Percentiles rank a stretch among this genome's conserved stretches.
These are phyloP conservation scores for Phalacrocorax brasilianus DNA, from an alignment of 2,113 vertebrate species.

Conservation along the genomic window DNA sequence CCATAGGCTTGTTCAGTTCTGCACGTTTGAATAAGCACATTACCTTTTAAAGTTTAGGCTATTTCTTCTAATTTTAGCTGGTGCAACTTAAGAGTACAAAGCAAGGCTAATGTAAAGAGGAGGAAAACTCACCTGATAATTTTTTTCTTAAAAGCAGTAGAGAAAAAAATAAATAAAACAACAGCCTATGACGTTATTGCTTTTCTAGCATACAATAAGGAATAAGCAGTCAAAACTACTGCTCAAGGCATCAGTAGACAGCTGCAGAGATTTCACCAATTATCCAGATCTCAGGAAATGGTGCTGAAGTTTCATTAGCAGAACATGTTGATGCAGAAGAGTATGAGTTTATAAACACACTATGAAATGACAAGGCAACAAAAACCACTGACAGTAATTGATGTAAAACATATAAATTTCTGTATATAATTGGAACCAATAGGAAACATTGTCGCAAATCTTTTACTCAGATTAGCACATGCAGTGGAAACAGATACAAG, in stretches of 20 bases:
- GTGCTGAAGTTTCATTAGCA: not conserved
- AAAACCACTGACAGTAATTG: not conserved
- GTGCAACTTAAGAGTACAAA: not conserved
- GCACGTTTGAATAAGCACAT: not conserved
- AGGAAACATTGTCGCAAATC: not conserved
- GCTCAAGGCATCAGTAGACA: not conserved
- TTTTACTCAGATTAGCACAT: not conserved
- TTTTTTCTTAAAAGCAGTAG: not conserved
- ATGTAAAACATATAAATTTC: not conserved
- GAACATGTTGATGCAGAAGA: not conserved
- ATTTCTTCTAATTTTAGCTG: not conserved
- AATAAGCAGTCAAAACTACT: not conserved
- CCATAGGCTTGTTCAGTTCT: not conserved
- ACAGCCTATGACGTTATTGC: not conserved
- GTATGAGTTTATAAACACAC: not conserved
- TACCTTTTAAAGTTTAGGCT: not conserved
- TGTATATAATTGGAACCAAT: not conserved
- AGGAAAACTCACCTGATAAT: not conserved
- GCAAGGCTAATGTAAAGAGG: fast-evolving
- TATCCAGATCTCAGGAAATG: not conserved
- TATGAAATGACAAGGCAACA: not conserved
- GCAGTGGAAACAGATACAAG: not conserved
- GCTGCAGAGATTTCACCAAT: not conserved
- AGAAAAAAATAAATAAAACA: not conserved
- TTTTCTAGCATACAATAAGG: not conserved